Evolutionary conservation across 2,113 vertebrate species (phyloP).

Genomic region (Candoia aspera): DNA sequence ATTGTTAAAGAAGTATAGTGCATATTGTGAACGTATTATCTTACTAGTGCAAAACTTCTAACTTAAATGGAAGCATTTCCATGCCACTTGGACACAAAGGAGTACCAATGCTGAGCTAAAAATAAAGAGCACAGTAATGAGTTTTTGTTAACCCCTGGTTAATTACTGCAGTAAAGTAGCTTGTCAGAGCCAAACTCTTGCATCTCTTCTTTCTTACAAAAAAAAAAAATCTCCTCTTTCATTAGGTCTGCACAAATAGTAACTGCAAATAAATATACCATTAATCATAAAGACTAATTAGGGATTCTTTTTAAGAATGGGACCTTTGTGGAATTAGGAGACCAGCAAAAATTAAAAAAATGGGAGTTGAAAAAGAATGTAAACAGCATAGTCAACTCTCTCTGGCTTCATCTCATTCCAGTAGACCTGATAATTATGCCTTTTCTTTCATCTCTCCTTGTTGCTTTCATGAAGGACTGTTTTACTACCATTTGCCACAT

Average conservation of each 20-base stretch:
- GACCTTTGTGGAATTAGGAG: conserved; percentile 47
- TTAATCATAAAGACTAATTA: conserved; percentile 49
- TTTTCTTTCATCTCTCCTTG: conserved; percentile 7
- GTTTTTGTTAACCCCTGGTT: conserved; percentile 53
- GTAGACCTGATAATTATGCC: not conserved
- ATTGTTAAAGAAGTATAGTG: conserved; percentile 27
- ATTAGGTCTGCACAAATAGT: conserved; percentile 44
- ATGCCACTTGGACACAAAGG: conserved; percentile 47
- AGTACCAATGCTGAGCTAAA: conserved; percentile 38
- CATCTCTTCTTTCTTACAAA: conserved; percentile 32
- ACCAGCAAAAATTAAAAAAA: conserved; percentile 47
- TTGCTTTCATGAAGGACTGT: not conserved
- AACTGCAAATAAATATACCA: conserved; percentile 38
- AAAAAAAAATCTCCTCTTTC: conserved; percentile 24
- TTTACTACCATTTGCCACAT: conserved; percentile 2
- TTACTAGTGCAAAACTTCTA: conserved; percentile 42
- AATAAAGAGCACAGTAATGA: conserved; percentile 47
- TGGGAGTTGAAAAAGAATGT: conserved; percentile 33
- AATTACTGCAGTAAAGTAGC: conserved; percentile 57
- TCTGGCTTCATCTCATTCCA: conserved; percentile 13
- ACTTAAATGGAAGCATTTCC: conserved; percentile 55
- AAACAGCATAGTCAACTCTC: not conserved
- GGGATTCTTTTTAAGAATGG: conserved; percentile 44
- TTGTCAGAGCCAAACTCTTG: conserved; percentile 59
- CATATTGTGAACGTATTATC: conserved; percentile 19